Evolutionary conservation across 2,797 vertebrate species (phyloP).

Genomic region (Ateles fusciceps): DNA sequence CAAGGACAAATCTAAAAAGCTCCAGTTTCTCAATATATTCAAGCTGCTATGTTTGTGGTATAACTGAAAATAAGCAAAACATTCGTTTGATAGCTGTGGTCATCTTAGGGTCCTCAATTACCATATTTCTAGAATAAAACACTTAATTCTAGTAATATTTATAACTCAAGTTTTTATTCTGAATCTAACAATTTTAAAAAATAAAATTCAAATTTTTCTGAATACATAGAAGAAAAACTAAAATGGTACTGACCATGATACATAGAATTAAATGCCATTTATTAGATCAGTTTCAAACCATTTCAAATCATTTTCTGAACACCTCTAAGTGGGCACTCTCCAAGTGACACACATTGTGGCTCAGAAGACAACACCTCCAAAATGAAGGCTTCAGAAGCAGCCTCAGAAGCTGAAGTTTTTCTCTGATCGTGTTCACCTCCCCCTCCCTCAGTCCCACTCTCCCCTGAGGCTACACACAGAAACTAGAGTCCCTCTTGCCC

Average conservation of each 20-base stretch:
- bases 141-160: constrained; percentile 6
- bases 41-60: background rate
- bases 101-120: background rate
- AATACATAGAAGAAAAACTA: background rate
- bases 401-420: background rate
- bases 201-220: background rate
- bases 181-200: background rate
- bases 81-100: background rate
- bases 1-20: background rate
- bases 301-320: background rate
- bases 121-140: background rate
- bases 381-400: background rate
- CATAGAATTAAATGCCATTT: background rate
- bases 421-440: background rate
- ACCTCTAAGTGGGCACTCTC: background rate
- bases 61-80: background rate
- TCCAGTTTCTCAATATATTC: background rate
- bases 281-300: background rate
- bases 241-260: background rate
- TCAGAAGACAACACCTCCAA: background rate
- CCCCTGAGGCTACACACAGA: background rate
- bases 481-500: background rate
- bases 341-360: background rate
- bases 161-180: constrained; percentile 33
- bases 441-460: background rate